Conservation (phyloP, 2,797 vertebrate species). For the Apogon talboti region DNA sequence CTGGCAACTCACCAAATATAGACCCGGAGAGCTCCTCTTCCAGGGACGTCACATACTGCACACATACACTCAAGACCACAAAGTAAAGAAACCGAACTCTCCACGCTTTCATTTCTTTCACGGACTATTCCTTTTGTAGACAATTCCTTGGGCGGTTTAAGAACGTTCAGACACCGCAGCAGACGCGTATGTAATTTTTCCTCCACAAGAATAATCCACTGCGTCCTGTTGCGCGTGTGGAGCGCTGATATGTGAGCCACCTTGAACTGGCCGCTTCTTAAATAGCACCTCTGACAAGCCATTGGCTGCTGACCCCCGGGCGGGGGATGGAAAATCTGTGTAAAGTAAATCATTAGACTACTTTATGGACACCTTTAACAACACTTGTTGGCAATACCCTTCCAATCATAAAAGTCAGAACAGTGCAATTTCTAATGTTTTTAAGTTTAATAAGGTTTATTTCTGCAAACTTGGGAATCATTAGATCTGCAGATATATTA, state of each 20-base stretch:
- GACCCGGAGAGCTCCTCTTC: slow-evolving; percentile 73
- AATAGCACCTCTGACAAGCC: slow-evolving; percentile 74
- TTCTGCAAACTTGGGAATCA: not conserved
- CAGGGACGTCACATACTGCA: slow-evolving; percentile 70
- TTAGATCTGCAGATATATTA: too few species aligned
- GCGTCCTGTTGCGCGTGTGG: slow-evolving; percentile 51
- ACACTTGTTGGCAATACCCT: not conserved
- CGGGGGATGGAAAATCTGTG: slow-evolving; percentile 62
- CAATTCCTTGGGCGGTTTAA: not conserved
- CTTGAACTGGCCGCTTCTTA: slow-evolving; percentile 75
- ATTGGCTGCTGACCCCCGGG: slow-evolving; percentile 74
- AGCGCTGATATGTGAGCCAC: slow-evolving; percentile 73
- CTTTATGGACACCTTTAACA: slow-evolving; percentile 31
- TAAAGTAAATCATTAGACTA: slow-evolving; percentile 67
- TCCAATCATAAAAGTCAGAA: not conserved
- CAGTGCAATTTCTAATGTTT: not conserved
- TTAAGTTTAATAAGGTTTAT: not conserved
- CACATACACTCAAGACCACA: slow-evolving; percentile 71
- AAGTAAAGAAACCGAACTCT: slow-evolving; percentile 61
- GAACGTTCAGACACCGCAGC: not conserved
- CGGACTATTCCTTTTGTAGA: slow-evolving; percentile 24
- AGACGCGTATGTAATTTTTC: not conserved
- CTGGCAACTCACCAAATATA: slow-evolving; percentile 78
- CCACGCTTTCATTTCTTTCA: slow-evolving; percentile 79
- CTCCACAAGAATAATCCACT: slow-evolving; percentile 15